phyloP scores from a whole-genome alignment of 2,888 invertebrate species.

The Rambutsinella grinnellia region DNA sequence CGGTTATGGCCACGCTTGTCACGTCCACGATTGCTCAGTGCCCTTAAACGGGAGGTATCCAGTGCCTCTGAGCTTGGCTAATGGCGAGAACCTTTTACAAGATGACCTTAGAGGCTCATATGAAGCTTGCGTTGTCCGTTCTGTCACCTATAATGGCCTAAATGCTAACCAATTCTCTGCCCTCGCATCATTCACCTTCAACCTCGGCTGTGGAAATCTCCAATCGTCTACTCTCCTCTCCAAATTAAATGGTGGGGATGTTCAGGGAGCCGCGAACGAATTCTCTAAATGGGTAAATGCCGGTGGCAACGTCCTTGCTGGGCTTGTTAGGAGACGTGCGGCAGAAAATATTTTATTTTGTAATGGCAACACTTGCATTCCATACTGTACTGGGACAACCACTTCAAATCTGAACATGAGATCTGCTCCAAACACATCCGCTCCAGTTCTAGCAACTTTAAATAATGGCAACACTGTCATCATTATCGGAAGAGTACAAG shows the following conservation, averaged over 20 bases:
- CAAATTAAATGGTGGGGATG: constrained; percentile 58
- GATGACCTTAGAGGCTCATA: constrained; percentile 62
- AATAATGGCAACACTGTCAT: constrained; percentile 35
- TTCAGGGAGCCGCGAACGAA: constrained; percentile 56
- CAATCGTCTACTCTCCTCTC: constrained; percentile 52
- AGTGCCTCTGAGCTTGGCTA: constrained; percentile 54
- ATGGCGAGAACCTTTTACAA: constrained; percentile 55
- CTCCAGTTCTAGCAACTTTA: constrained; percentile 38
- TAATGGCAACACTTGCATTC: constrained; percentile 43
- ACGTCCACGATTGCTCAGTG: constrained; percentile 60
- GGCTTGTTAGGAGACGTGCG: constrained; percentile 46
- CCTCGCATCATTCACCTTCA: constrained; percentile 61
- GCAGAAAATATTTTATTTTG: constrained; percentile 61
- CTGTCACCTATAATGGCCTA: constrained; percentile 40
- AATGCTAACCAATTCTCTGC: constrained; percentile 57
- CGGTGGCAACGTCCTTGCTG: constrained; percentile 30
- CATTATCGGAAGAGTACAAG: constrained; percentile 35
- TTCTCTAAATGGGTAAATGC: constrained; percentile 59
- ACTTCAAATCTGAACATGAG: no score
- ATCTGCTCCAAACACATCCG: constrained; percentile 35
- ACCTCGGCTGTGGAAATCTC: constrained; percentile 61
- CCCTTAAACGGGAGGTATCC: constrained; percentile 62
- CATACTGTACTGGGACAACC: constrained; percentile 29
- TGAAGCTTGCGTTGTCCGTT: constrained; percentile 55
- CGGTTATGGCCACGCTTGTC: constrained; percentile 61